phyloP scores from a whole-genome alignment of 92 coral and sea anemone genomes.

The Chrysogorgia sp. region DNA sequence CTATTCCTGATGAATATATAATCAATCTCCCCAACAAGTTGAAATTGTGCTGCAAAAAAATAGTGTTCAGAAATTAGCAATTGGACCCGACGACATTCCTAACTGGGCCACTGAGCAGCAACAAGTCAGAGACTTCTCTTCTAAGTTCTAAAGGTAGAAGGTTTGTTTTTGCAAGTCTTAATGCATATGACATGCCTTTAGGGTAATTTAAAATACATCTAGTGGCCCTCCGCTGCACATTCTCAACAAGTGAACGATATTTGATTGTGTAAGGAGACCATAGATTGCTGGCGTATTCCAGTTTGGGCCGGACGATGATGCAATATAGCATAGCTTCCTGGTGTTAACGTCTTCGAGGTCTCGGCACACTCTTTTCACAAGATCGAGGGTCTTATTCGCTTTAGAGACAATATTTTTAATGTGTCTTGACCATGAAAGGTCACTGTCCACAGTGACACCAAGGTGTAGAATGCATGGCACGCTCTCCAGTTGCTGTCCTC shows the following conservation, averaged over 20 bases:
- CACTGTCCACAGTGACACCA: constrained; percentile 7
- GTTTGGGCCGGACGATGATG: constrained; percentile 42
- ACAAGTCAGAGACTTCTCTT: too few species aligned
- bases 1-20: too few species aligned
- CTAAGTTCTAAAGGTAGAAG: too few species aligned
- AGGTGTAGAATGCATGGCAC: constrained; percentile 12
- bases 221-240: constrained; percentile 50
- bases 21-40: too few species aligned
- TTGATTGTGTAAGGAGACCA: constrained; percentile 52
- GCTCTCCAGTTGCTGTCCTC: constrained; percentile 21
- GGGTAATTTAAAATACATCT: too few species aligned
- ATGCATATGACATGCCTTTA: too few species aligned
- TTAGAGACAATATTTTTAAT: constrained; percentile 23
- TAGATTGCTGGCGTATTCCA: constrained; percentile 36
- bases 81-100: too few species aligned
- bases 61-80: too few species aligned
- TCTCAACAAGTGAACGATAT: constrained; percentile 28
- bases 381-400: constrained; percentile 19
- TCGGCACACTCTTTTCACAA: constrained; percentile 42
- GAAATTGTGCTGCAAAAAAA: too few species aligned
- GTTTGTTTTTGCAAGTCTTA: too few species aligned
- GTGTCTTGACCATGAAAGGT: constrained; percentile 44
- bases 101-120: too few species aligned
- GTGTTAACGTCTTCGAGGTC: constrained; percentile 24
- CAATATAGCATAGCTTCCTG: constrained; percentile 55